Base-by-base conservation (phyloP, 1,140 invertebrate genomes). In the Choristoneura fumiferana region DNA sequence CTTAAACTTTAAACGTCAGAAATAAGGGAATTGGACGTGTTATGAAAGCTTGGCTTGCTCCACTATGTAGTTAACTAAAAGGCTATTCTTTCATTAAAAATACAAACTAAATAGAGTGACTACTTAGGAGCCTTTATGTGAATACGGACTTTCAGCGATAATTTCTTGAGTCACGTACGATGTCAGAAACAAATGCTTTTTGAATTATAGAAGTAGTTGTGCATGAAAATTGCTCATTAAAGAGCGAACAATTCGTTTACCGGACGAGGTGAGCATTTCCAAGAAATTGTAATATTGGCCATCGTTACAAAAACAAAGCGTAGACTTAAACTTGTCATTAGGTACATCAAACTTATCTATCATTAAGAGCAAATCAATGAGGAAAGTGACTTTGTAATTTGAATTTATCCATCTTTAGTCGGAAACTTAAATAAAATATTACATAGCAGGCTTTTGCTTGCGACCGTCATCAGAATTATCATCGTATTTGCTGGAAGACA, bases 161-260 rank as follows among this genome's bases (percentile, higher is more conserved):
- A 79, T 76, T 76, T 69, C 72, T 77, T 64, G 67, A 78, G 71
- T 75, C 72, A 85, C 80, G 80, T 81, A 74, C 79, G 63, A 72
- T 78, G 79, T 85, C 81, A 74, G 67, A 69, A 78, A 71, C 80
- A 85, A 82, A 78, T 85, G 79, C 66, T 77, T 63, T 76, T 73
- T 85, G 78, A 84, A 79, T 78, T 80, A 78, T 49, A 76, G 73
- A 69, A 73, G 68, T 69, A 80, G 76, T 78, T 64, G 40, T 18
- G 37, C 54, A 39, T 49, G 43, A 49, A 49, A 49, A 49, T 49
- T 33, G 43, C 22, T 49, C 43, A 49, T 49, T 49, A 49, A 49
- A 49, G 17, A 49, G 12, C 43, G 18, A 49, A 49, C 43, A 12
- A 22, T 49, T 22, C 43, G 43, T 18, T 49, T 12, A 49, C 43